Evolutionary conservation across 2,113 vertebrate genomes (phyloP).

Genomic region (Gambusia affinis): DNA sequence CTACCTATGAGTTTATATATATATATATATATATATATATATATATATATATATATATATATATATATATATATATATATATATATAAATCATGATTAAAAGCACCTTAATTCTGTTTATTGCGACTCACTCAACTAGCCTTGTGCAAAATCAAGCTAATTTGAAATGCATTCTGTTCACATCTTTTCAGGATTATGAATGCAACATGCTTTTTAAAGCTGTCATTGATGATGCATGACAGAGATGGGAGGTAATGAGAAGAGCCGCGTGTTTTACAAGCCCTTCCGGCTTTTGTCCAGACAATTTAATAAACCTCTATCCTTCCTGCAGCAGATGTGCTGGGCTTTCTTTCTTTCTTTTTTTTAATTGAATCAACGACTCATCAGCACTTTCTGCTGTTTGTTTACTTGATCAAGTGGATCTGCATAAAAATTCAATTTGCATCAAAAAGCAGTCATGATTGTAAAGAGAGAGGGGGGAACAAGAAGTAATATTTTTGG

Average conservation of each 20-base stretch:
- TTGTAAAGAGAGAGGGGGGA: slow-evolving; percentile 10
- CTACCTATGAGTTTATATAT: not conserved
- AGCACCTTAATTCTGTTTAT: not conserved
- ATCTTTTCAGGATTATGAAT: slow-evolving; percentile 16
- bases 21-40: no score
- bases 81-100: no score
- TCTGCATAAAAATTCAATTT: slow-evolving; percentile 71
- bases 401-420: slow-evolving; percentile 59
- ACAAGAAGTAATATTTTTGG: slow-evolving; percentile 18
- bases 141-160: not conserved
- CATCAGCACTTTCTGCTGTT: slow-evolving; percentile 55
- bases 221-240: slow-evolving; percentile 28
- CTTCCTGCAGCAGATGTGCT: slow-evolving; percentile 58
- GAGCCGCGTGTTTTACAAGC: slow-evolving; percentile 43
- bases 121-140: not conserved
- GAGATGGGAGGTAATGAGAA: slow-evolving; percentile 36
- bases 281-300: slow-evolving; percentile 56
- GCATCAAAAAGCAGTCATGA: slow-evolving; percentile 42
- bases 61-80: no score
- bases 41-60: no score
- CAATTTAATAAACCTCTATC: slow-evolving; percentile 66
- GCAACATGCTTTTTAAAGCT: slow-evolving; percentile 3
- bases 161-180: slow-evolving; percentile 1
- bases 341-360: slow-evolving; percentile 42
- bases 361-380: slow-evolving; percentile 63